A percentile compares a stretch with the other conserved stretches of the same genome.
Evolutionary conservation across 2,888 invertebrate genomes (phyloP).

Genomic region (Pristionchus entomophagus): DNA sequence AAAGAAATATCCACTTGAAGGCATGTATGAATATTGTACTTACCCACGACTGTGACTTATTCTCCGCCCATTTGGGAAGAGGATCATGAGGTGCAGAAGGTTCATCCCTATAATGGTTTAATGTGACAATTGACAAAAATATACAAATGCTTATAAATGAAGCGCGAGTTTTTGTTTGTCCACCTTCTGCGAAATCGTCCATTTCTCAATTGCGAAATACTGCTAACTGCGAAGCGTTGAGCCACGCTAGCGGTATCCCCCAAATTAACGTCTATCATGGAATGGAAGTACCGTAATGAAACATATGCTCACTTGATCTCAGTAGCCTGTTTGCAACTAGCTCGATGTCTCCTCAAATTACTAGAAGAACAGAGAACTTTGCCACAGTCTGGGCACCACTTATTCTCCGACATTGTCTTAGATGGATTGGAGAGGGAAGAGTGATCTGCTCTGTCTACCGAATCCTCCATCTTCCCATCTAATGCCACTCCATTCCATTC

Average conservation of each 20-base stretch:
- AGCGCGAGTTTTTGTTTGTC: too few relatives aligned
- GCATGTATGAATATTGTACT: background rate
- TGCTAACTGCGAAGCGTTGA: too few relatives aligned
- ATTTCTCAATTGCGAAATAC: too few relatives aligned
- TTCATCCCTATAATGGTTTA: background rate
- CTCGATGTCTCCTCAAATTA: slow-evolving; percentile 66
- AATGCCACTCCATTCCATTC: background rate
- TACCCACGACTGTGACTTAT: slow-evolving; percentile 23
- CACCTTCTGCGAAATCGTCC: too few relatives aligned
- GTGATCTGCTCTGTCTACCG: background rate
- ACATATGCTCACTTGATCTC: slow-evolving; percentile 29
- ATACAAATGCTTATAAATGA: background rate
- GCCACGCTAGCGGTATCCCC: too few relatives aligned
- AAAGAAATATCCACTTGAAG: background rate
- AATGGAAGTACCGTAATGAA: too few relatives aligned
- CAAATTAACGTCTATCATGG: too few relatives aligned
- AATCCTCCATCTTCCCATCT: background rate
- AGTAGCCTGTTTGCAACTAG: slow-evolving; percentile 60
- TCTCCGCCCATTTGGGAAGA: slow-evolving; percentile 38
- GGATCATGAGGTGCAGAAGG: background rate
- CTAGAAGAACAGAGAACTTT: slow-evolving; percentile 63
- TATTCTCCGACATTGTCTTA: slow-evolving; percentile 18
- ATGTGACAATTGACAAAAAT: background rate
- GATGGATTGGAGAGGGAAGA: background rate
- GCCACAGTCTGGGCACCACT: slow-evolving; percentile 58